Evolutionary conservation across 2,113 vertebrate genomes (phyloP).

Genomic region (Cepphus grylle): DNA sequence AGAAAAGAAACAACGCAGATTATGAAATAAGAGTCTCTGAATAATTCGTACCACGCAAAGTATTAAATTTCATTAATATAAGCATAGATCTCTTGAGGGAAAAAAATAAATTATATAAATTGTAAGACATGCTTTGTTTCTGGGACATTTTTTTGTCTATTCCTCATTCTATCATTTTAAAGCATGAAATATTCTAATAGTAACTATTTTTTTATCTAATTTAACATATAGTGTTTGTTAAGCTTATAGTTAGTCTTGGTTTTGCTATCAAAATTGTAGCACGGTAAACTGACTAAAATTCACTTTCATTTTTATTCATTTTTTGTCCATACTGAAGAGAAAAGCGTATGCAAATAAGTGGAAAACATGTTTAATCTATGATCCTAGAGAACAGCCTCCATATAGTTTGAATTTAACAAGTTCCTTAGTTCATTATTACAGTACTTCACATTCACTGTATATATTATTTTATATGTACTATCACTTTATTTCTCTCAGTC

Average conservation of each 20-base stretch:
- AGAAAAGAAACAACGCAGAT: background rate
- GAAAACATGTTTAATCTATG: background rate
- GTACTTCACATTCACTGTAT: background rate
- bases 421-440: background rate
- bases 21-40: background rate
- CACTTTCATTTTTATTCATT: background rate
- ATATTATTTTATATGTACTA: background rate
- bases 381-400: background rate
- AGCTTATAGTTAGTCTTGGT: background rate
- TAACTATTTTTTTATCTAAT: constrained; percentile 34
- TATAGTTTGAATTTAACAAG: background rate
- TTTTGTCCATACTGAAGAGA: background rate
- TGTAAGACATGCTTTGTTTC: constrained; percentile 42
- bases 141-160: constrained; percentile 21
- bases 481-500: background rate
- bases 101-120: background rate
- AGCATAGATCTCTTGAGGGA: background rate
- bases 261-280: constrained; percentile 39
- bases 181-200: constrained; percentile 46
- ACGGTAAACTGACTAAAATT: constrained; percentile 6
- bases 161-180: background rate
- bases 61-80: constrained; percentile 16
- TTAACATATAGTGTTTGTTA: constrained; percentile 10
- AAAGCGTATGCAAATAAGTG: background rate
- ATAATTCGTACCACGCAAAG: background rate